Base-by-base conservation (phyloP, 2,888 invertebrate species). In the Lasioglossum malachurum region DNA sequence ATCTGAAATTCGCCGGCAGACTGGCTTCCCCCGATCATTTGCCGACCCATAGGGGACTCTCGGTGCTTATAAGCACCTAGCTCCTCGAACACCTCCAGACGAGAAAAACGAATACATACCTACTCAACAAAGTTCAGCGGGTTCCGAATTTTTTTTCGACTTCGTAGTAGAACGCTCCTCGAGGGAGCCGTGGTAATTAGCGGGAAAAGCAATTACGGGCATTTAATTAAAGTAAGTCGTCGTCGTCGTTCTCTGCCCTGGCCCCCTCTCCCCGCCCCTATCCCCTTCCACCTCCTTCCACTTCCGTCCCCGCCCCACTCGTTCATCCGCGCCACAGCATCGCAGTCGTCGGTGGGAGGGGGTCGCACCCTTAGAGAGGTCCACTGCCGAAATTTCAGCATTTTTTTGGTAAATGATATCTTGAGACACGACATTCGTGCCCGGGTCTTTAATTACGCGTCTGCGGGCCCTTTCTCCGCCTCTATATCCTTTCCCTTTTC, bases 171-270 rank as follows among this genome's bases (percentile, higher is more conserved):
- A 84, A 81, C 86, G 78, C 78, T 88, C 76, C 83, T 89, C 80
- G 81, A 83, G 85, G 82, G 82, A 89, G 87, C 73, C 89, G 88
- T 91, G 91, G 93, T 93, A 94, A 94, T 94, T 94, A 94, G 93
- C 92, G 93, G 92, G 93, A 93, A 94, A 93, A 90, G 94, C 92
- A 94, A 94, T 94, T 94, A 94, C 93, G 91, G 92, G 91, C 91
- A 94, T 94, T 94, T 94, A 93, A 94, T 94, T 94, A 94, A 93
- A 93, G 91, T 93, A 92, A 92, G 91, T 93, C 92, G 92, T 90
- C 90, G 91, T 88, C 86, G 91, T 88, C 86, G 87, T 84, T 31
- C 41, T 35, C 73, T 38, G 38, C 64, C 64, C 19, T 38, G 35
- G 19, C 35, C 67, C 35, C 67, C 10, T 3, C 35, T 5, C 64